phyloP scores from a whole-genome alignment of 2,113 vertebrate genomes.

The Gila orcuttii region DNA sequence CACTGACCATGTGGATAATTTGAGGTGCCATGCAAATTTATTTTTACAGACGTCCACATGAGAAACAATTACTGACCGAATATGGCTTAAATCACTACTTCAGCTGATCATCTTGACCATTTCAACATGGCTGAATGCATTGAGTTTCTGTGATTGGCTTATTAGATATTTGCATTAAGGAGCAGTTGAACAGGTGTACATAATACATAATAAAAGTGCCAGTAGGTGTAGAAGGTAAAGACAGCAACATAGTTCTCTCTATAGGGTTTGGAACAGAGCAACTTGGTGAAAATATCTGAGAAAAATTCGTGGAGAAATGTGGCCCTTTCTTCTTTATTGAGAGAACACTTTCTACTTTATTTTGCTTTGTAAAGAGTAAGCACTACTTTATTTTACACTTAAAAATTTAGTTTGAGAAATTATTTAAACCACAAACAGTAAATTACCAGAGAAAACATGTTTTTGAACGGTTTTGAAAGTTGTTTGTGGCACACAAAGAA shows the following conservation, averaged over 20 bases:
- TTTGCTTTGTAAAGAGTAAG: not conserved
- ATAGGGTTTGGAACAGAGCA: not conserved
- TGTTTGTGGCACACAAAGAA: conserved; percentile 28
- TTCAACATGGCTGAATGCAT: too few relatives aligned
- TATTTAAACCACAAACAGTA: not conserved
- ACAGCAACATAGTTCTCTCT: not conserved
- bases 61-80: too few relatives aligned
- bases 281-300: not conserved
- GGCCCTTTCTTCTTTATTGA: not conserved
- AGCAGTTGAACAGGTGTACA: too few relatives aligned
- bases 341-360: not conserved
- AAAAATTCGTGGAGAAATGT: not conserved
- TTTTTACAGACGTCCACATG: too few relatives aligned
- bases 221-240: not conserved
- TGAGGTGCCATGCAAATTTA: too few relatives aligned
- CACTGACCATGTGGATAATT: too few relatives aligned
- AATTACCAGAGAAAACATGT: not conserved
- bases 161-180: too few relatives aligned
- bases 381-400: not conserved
- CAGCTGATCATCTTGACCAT: too few relatives aligned
- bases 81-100: too few relatives aligned
- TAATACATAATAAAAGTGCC: too few relatives aligned
- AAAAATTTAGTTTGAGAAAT: conserved; percentile 13
- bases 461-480: conserved; percentile 22
- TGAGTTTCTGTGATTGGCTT: too few relatives aligned